Percentiles rank a stretch among this genome's conserved stretches.
Conservation (phyloP, 2,797 vertebrate species). For the Odontamblyopus rebecca region DNA sequence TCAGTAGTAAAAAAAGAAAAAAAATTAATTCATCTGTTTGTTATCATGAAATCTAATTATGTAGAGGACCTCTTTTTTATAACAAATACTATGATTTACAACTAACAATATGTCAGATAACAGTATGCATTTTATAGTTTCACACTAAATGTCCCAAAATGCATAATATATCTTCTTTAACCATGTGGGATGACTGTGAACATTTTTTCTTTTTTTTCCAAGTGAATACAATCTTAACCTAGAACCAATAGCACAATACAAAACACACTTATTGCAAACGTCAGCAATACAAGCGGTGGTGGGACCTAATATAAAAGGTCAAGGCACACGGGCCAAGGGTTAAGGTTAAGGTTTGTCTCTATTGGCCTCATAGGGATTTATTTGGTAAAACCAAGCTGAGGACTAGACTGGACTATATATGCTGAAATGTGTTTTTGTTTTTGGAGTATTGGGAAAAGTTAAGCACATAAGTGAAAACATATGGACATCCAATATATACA, state of each 20-base stretch:
- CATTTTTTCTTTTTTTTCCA: background rate
- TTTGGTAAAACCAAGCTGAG: background rate
- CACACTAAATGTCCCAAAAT: too few relatives aligned
- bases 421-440: background rate
- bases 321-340: background rate
- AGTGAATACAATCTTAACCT: background rate
- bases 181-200: background rate
- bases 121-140: too few relatives aligned
- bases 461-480: background rate
- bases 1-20: too few relatives aligned
- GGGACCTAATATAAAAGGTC: background rate
- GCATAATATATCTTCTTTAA: background rate
- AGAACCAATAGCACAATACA: background rate
- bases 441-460: background rate
- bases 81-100: too few relatives aligned
- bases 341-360: background rate
- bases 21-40: too few relatives aligned
- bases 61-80: too few relatives aligned
- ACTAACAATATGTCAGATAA: too few relatives aligned
- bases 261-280: background rate
- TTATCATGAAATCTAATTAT: too few relatives aligned
- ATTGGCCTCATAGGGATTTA: background rate
- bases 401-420: background rate
- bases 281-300: background rate
- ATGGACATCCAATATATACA: background rate